Evolutionary conservation across 2,113 vertebrate species (phyloP).

Genomic region (Penelope pileata): DNA sequence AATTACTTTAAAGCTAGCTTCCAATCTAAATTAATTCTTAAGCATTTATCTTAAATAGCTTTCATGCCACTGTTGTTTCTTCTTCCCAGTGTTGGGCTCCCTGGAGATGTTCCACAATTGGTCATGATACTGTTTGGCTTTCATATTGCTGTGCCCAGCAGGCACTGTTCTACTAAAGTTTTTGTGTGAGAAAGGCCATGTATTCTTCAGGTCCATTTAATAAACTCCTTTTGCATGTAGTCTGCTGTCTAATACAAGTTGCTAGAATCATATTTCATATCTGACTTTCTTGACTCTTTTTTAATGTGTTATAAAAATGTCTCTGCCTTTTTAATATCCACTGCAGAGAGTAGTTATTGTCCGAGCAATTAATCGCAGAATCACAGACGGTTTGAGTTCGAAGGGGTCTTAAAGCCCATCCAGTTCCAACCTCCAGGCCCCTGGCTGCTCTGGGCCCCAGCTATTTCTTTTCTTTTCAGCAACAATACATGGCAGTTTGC

Average conservation of each 20-base stretch:
- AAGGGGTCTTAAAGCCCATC: neutral
- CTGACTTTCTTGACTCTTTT: neutral
- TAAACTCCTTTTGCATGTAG: neutral
- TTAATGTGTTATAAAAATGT: neutral
- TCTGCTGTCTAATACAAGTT: neutral
- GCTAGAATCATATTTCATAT: neutral
- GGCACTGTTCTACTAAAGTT: neutral
- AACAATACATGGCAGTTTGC: neutral
- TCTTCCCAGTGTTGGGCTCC: neutral
- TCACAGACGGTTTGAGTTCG: neutral
- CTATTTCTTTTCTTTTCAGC: neutral
- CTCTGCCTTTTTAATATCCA: neutral
- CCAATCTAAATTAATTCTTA: neutral
- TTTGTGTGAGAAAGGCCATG: neutral
- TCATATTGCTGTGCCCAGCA: neutral
- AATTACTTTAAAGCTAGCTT: neutral
- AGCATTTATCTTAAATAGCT: neutral
- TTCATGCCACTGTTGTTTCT: neutral
- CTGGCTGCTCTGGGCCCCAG: too few relatives aligned
- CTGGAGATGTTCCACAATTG: neutral
- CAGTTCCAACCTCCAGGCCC: neutral
- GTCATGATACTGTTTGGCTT: rapidly evolving
- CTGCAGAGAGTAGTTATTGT: neutral
- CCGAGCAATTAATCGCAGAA: neutral
- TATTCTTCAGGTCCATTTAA: neutral